These are phyloP conservation scores for Turnix velox DNA, from an alignment of 2,113 vertebrate species.

Conservation along the genomic window DNA sequence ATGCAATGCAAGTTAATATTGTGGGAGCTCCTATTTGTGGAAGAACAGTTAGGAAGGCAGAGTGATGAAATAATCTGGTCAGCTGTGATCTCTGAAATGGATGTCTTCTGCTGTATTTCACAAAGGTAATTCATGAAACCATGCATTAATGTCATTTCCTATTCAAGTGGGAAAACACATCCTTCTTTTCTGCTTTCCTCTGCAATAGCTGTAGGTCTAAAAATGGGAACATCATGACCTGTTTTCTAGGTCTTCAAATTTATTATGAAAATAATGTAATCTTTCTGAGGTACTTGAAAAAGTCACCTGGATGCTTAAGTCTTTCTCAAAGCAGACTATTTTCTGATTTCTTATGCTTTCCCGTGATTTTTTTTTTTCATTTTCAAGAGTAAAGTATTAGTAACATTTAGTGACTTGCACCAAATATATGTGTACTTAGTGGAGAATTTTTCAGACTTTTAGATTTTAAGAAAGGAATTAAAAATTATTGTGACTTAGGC, in stretches of 20 bases:
- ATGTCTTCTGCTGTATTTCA: not conserved
- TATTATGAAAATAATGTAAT: not conserved
- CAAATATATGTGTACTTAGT: not conserved
- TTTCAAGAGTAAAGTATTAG: not conserved
- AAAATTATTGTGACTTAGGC: not conserved
- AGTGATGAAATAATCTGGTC: not conserved
- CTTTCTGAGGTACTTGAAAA: not conserved
- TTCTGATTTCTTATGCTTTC: not conserved
- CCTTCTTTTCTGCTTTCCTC: not conserved
- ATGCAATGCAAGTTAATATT: not conserved
- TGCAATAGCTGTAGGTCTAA: not conserved
- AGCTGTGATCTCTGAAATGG: not conserved
- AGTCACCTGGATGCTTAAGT: rapidly evolving
- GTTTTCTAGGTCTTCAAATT: not conserved
- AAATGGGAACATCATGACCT: not conserved
- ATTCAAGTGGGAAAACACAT: not conserved
- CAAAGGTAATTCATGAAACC: not conserved
- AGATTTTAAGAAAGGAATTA: not conserved
- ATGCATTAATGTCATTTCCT: not conserved
- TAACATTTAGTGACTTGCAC: not conserved
- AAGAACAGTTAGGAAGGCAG: not conserved
- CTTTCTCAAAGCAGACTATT: not conserved
- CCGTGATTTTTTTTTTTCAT: not conserved
- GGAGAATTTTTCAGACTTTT: not conserved
- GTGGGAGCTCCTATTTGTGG: not conserved